phyloP scores from a whole-genome alignment of 2,888 invertebrate genomes.

The Nysson spinosus region DNA sequence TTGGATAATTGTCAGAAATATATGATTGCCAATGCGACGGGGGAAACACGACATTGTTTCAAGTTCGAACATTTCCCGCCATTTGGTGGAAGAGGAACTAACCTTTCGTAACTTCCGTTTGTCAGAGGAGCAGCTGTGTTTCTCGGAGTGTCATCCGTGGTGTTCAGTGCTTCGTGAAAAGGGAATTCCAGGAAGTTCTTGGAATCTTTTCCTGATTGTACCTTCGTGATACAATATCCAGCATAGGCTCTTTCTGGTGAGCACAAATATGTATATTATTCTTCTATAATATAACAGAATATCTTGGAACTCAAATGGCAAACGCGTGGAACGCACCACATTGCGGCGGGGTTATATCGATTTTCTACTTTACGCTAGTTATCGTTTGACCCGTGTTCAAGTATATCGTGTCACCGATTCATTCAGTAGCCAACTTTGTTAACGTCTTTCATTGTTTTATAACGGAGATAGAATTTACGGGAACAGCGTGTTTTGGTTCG shows the following conservation, averaged over 20 bases:
- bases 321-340: slow-evolving; percentile 28
- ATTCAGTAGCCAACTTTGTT: not conserved
- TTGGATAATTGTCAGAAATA: too few species aligned
- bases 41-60: too few species aligned
- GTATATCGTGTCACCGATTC: not conserved
- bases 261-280: slow-evolving; percentile 1
- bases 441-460: not conserved
- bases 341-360: slow-evolving; percentile 49
- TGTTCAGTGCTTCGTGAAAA: too few species aligned
- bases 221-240: not conserved
- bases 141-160: slow-evolving; percentile 25
- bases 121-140: slow-evolving; percentile 45
- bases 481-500: not conserved
- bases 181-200: too few species aligned
- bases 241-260: slow-evolving; percentile 19
- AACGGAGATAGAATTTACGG: not conserved
- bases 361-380: slow-evolving; percentile 40
- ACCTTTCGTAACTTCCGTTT: slow-evolving; percentile 33
- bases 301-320: too few species aligned
- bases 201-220: slow-evolving; percentile 17
- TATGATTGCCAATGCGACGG: too few species aligned
- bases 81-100: not conserved
- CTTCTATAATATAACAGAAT: too few species aligned
- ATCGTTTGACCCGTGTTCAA: slow-evolving; percentile 23
- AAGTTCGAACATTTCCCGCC: slow-evolving; percentile 17